Percentiles rank a stretch among this genome's conserved stretches.
Conservation (phyloP, 2,888 invertebrate species). For the Galerucella nymphaeae region DNA sequence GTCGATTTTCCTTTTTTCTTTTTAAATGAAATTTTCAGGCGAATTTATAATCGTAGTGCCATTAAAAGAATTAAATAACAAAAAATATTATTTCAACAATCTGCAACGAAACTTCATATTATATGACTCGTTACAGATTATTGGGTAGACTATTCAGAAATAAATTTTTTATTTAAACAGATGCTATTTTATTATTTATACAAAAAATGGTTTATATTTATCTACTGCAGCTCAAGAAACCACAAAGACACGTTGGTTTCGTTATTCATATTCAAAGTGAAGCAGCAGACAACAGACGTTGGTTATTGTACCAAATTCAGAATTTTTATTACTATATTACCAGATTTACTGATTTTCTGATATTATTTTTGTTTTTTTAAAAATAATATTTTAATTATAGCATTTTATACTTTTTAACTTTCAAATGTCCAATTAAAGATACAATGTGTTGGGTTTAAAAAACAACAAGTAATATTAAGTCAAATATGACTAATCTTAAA, state of each 20-base stretch:
- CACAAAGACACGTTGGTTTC: neutral
- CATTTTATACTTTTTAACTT: no score
- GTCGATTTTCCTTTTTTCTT: constrained; percentile 50
- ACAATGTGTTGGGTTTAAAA: no score
- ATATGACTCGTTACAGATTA: constrained; percentile 35
- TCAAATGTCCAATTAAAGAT: no score
- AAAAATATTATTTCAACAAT: constrained; percentile 34
- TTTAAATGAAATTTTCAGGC: constrained; percentile 23
- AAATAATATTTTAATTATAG: no score
- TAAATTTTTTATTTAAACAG: constrained; percentile 3
- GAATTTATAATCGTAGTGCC: constrained; percentile 34
- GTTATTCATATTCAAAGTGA: neutral
- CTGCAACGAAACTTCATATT: constrained; percentile 29
- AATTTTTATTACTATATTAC: no score
- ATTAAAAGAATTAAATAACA: constrained; percentile 37
- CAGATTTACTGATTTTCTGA: no score
- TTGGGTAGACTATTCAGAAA: constrained; percentile 14
- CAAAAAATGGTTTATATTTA: neutral
- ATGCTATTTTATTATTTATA: neutral
- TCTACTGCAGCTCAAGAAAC: neutral
- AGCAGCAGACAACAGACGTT: neutral
- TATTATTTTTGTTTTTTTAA: no score
- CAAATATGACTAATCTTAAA: no score
- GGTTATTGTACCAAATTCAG: no score
- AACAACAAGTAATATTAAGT: no score